phyloP scores from a whole-genome alignment of 2,888 invertebrate genomes.

The Noctua pronuba region DNA sequence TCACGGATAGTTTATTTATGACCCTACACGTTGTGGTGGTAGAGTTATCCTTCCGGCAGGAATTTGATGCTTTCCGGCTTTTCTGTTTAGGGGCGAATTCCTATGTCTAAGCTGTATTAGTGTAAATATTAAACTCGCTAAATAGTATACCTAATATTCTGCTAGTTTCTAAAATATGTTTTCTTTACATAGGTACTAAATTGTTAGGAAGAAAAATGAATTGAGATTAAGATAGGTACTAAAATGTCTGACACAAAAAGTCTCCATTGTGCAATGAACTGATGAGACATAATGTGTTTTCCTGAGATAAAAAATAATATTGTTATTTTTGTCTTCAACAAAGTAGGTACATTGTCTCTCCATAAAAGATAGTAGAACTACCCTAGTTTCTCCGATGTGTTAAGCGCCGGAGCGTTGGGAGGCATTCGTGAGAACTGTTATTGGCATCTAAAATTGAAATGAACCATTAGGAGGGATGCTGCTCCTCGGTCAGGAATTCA shows the following conservation, averaged over 20 bases:
- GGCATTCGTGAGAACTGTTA: constrained; percentile 68
- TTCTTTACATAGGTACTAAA: neutral
- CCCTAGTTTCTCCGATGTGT: constrained; percentile 37
- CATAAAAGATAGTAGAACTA: constrained; percentile 41
- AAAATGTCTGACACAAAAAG: neutral
- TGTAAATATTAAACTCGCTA: neutral
- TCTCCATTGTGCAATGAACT: neutral
- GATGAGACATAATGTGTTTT: neutral
- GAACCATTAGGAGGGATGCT: constrained; percentile 68
- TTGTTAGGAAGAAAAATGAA: neutral
- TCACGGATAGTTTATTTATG: constrained; percentile 59
- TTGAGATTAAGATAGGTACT: neutral
- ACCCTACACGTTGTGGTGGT: constrained; percentile 26
- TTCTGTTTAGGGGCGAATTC: constrained; percentile 7
- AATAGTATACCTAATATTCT: neutral
- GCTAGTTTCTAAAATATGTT: neutral
- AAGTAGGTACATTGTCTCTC: constrained; percentile 13
- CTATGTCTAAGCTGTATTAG: constrained; percentile 9
- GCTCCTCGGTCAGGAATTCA: constrained; percentile 67
- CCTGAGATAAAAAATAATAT: constrained; percentile 3
- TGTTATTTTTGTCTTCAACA: constrained; percentile 11
- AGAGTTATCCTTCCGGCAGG: constrained; percentile 44
- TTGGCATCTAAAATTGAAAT: constrained; percentile 72
- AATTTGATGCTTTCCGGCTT: constrained; percentile 43
- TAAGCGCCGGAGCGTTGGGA: constrained; percentile 49